These are phyloP conservation scores for Drosophila subpulchrella DNA, from an alignment of 1,140 invertebrate species.

Conservation along the genomic window DNA sequence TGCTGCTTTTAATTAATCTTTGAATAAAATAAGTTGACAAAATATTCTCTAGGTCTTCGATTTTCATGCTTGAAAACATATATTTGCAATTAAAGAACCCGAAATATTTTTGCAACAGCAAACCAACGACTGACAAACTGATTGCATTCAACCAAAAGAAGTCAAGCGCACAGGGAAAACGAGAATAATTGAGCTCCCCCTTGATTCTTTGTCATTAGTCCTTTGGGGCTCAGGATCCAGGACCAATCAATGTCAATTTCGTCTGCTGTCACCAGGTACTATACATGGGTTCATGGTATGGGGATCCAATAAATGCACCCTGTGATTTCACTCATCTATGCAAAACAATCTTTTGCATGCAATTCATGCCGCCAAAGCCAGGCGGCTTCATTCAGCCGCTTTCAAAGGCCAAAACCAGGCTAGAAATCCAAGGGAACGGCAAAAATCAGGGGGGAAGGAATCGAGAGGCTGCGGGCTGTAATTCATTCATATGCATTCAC, in stretches of 20 bases:
- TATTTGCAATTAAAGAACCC: not conserved
- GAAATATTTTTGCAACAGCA: not conserved
- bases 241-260: slow-evolving; percentile 40
- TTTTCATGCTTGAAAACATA: not conserved
- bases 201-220: slow-evolving; percentile 33
- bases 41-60: no score
- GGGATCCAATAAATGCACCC: slow-evolving; percentile 36
- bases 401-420: slow-evolving; percentile 28
- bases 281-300: not conserved
- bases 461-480: slow-evolving; percentile 6
- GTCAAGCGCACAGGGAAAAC: slow-evolving; percentile 14
- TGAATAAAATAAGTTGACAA: no score
- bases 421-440: not conserved
- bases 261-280: slow-evolving; percentile 9
- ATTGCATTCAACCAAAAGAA: slow-evolving; percentile 9
- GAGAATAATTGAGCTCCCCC: slow-evolving; percentile 22
- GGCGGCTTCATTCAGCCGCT: slow-evolving; percentile 27
- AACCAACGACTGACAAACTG: not conserved
- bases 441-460: not conserved
- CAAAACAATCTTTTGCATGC: slow-evolving; percentile 46
- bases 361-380: slow-evolving; percentile 46
- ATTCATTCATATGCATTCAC: slow-evolving; percentile 55
- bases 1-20: no score
- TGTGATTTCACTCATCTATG: slow-evolving; percentile 49
- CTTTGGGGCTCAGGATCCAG: slow-evolving; percentile 1